Percentiles rank a stretch among this genome's conserved stretches.
Conservation (phyloP, 1,140 invertebrate genomes). For the Drosophila trapezifrons region DNA sequence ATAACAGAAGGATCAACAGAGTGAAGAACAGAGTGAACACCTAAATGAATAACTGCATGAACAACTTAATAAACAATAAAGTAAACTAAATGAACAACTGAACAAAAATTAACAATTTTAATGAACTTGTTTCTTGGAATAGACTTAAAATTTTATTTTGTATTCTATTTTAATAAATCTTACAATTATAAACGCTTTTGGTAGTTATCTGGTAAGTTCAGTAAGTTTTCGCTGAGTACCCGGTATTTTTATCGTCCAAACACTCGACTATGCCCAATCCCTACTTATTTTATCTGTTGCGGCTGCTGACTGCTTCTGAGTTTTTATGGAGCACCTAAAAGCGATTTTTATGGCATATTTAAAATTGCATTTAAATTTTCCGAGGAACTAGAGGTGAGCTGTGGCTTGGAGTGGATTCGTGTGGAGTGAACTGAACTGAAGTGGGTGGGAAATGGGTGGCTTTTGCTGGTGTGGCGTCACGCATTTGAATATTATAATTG, state of each 20-base stretch:
- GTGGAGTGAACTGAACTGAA: neutral
- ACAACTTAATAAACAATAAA: neutral
- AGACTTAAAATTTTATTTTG: too few species aligned
- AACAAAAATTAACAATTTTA: too few species aligned
- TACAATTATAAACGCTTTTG: too few species aligned
- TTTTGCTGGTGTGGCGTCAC: constrained; percentile 30
- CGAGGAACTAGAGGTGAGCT: neutral
- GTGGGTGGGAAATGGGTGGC: constrained; percentile 17
- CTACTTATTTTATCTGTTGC: constrained; percentile 1
- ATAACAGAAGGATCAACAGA: too few species aligned
- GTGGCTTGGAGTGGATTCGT: neutral
- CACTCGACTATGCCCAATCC: neutral
- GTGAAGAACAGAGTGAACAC: neutral
- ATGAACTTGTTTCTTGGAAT: too few species aligned
- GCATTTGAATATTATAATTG: constrained; percentile 79
- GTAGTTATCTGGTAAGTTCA: neutral
- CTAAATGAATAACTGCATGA: neutral
- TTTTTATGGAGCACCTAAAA: constrained; percentile 36
- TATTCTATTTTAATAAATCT: too few species aligned
- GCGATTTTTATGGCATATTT: constrained; percentile 68
- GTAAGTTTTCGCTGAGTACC: neutral
- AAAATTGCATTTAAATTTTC: constrained; percentile 72
- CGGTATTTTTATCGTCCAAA: neutral
- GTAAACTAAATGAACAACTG: too few species aligned
- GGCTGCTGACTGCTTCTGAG: constrained; percentile 1